These are phyloP conservation scores for Dysdera silvatica DNA, from an alignment of 1,140 invertebrate species.

Conservation along the genomic window DNA sequence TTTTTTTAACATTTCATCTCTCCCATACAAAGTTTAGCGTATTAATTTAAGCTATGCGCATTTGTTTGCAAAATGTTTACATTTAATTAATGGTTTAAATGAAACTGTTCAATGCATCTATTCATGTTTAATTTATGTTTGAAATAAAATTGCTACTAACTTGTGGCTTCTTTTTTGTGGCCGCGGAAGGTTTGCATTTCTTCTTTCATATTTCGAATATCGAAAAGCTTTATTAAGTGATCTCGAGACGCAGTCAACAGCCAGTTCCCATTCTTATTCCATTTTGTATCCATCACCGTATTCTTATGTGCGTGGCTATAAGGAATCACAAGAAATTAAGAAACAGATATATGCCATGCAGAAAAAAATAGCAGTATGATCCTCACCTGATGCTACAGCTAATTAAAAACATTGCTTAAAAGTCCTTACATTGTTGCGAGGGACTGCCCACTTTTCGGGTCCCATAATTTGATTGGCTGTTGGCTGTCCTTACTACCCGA, in stretches of 20 bases:
- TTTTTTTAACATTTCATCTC: too few relatives aligned
- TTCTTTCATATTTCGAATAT: constrained; percentile 82
- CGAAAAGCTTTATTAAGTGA: constrained; percentile 96
- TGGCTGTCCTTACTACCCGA: constrained; percentile 99
- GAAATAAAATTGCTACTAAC: constrained; percentile 46
- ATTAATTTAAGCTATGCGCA: too few relatives aligned
- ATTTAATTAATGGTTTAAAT: too few relatives aligned
- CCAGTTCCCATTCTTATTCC: constrained; percentile 99
- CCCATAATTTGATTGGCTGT: constrained; percentile 99
- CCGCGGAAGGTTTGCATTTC: constrained; percentile 95
- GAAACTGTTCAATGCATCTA: too few relatives aligned
- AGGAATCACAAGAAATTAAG: constrained; percentile 30
- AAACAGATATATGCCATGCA: background rate
- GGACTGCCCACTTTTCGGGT: constrained; percentile 84
- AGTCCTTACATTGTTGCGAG: constrained; percentile 53
- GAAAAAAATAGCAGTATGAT: constrained; percentile 1
- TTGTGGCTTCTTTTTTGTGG: constrained; percentile 96
- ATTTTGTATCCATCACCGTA: constrained; percentile 97
- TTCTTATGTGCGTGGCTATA: constrained; percentile 95
- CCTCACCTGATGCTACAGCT: constrained; percentile 50
- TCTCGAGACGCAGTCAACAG: constrained; percentile 95
- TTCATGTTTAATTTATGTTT: too few relatives aligned
- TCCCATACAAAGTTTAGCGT: too few relatives aligned
- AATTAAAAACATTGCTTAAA: background rate
- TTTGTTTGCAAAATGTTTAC: too few relatives aligned